Base-by-base conservation (phyloP, 2,113 vertebrate genomes). In the Microcebus griseorufus region DNA sequence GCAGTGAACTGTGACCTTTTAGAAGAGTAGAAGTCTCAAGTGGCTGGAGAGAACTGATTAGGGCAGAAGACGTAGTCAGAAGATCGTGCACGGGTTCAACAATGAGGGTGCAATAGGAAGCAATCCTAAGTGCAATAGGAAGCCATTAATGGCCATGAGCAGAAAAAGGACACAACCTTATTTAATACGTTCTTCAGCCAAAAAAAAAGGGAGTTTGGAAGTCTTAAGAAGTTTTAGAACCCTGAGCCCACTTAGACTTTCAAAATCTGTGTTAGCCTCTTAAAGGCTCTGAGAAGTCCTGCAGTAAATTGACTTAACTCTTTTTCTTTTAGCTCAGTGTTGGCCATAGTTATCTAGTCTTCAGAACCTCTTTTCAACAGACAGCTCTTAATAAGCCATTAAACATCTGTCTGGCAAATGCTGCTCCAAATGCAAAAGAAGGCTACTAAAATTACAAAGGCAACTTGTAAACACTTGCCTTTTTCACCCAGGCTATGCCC, bases 311-410 rank as follows among this genome's bases (percentile, higher is more conserved):
- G 6, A 75, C 29, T 76, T 69, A 27, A 25, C 37, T 60, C 48
- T 58, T 70, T 73, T 78, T 42, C 9, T 45, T 39, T 37, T 55
- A 69, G 29, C 45, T 17, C 60, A n/a, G 34, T 65, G 45, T 82
- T 45, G n/a, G n/a, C 69, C 51, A n/a, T 34, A 53, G 39, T 37
- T 32, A 55, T 14, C 16, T 25, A 81, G 42, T 60, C 51, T 62
- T 85, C 62, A 80, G 27, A 88, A 69, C 9, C 12, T 96, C 45
- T 87, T 94, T 89, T 45, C n/a, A 42, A 86, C 5, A 60, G 51
- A 67, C 39, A 88, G 23, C 16, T 81, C 65, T 64, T 91, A 64
- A 88, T 73, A 75, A 55, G 16, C 64, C 72, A 65, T 51, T 39
- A 17, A 85, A 53, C 29, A 82, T 7, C 51, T 70, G 3, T 60